Base-by-base conservation (phyloP, 1,140 invertebrate species). In the Drosophila paulistorum region DNA sequence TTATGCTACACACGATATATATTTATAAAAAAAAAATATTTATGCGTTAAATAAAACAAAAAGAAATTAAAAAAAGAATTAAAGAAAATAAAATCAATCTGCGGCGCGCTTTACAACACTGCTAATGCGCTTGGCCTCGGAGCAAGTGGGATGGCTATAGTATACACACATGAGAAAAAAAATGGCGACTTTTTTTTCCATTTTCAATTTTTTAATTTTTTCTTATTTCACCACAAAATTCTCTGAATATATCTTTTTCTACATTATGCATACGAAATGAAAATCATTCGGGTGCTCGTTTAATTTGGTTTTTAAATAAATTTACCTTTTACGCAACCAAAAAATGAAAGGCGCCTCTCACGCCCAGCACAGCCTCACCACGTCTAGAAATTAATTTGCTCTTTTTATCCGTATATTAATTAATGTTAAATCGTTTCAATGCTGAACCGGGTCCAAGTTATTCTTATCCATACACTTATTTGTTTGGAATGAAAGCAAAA, bases 291-390 rank as follows among this genome's bases (percentile, higher is more conserved):
- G 39, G 6, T 11, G 2, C 1, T 59, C 5, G 35, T 37, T 23
- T 23, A 10, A 23, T 0, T 33, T 39, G 14, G 10, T 33, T n/a
- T 33, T 0, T 11, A 20, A 14, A 7, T 17, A 35, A 75, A 65
- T 70, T 86, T 86, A 86, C 82, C 75, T 86, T 85, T 86, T 86
- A 86, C 79, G 82, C 78, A 86, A 86, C 82, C 74, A 78, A 77
- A 20, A 79, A 69, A 74, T 64, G 66, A 81, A 83, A 65, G 48
- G 68, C 76, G 76, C 76, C 68, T 75, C 58, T 61, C 76, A 78
- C 76, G 73, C 76, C 73, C 73, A 78, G 73, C 76, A 30, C 30
- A 51, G 45, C 45, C 17, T 37, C 57, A 37, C 57, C 26, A 48
- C n/a, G 41, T 14, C 13, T 35, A 60, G 17, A 60, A 35, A 39